These are phyloP conservation scores for Ptiloglossa arizonensis DNA, from an alignment of 1,140 invertebrate genomes.

Conservation along the genomic window DNA sequence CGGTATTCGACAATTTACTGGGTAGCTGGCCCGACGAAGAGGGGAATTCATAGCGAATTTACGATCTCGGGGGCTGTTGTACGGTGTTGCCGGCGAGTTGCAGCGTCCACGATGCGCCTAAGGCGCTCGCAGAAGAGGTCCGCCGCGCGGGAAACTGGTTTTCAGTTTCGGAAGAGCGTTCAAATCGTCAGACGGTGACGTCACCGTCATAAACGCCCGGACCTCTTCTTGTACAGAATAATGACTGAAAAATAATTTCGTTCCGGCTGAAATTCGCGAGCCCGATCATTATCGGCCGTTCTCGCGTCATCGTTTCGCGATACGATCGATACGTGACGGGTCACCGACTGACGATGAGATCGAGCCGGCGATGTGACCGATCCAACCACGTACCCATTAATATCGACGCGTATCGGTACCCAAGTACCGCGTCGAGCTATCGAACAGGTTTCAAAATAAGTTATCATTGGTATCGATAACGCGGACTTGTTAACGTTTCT, in stretches of 20 bases:
- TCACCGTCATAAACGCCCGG: constrained; percentile 61
- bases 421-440: too few species aligned
- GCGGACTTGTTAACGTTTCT: too few species aligned
- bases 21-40: neutral
- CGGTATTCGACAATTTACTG: too few species aligned
- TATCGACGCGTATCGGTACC: too few species aligned
- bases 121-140: constrained; percentile 50
- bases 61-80: neutral
- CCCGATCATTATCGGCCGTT: constrained; percentile 1
- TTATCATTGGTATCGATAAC: too few species aligned
- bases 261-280: too few species aligned
- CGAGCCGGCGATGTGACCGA: too few species aligned
- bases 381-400: too few species aligned
- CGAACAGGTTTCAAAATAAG: too few species aligned
- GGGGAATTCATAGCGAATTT: constrained; percentile 21
- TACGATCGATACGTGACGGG: neutral
- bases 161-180: constrained; percentile 70
- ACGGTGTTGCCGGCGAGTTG: neutral
- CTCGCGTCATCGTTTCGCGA: neutral
- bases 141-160: constrained; percentile 72
- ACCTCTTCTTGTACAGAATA: constrained; percentile 35
- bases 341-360: too few species aligned
- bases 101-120: constrained; percentile 41
- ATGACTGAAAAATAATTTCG: constrained; percentile 61
- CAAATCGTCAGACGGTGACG: constrained; percentile 75